phyloP scores from a whole-genome alignment of 2,888 invertebrate genomes.

The Lepidocyrtoides sp. region DNA sequence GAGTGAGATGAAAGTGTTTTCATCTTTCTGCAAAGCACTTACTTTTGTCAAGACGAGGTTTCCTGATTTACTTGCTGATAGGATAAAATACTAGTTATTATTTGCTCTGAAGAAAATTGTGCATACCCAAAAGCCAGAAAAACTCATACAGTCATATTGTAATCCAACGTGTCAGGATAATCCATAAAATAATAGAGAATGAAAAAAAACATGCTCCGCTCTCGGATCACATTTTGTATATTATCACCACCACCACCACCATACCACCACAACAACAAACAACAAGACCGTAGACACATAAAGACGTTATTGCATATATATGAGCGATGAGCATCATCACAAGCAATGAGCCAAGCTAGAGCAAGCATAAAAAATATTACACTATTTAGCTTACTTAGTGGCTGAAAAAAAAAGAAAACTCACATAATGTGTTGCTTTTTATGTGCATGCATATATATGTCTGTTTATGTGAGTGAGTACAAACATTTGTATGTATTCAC shows the following conservation, averaged over 20 bases:
- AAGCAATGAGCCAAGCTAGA: background rate
- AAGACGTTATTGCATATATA: background rate
- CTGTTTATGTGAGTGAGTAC: background rate
- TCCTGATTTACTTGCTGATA: constrained; percentile 9
- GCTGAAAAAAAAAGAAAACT: background rate
- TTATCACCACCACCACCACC: background rate
- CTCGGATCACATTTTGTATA: background rate
- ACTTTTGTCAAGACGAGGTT: background rate
- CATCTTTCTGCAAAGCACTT: constrained; percentile 10
- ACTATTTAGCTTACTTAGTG: background rate
- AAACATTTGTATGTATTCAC: background rate
- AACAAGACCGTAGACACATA: no score
- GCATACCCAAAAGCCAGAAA: no score
- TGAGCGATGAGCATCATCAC: background rate
- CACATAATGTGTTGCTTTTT: constrained; percentile 27
- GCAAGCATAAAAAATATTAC: background rate
- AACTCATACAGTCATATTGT: background rate
- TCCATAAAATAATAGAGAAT: background rate
- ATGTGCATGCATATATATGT: background rate
- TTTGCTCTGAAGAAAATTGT: no score
- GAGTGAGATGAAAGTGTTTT: background rate
- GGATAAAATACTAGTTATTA: background rate
- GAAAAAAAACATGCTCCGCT: background rate
- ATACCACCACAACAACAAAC: background rate
- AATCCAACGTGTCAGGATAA: constrained; percentile 8